These are phyloP conservation scores for Rhopalosiphum padi DNA, from an alignment of 1,140 invertebrate species.

Conservation along the genomic window DNA sequence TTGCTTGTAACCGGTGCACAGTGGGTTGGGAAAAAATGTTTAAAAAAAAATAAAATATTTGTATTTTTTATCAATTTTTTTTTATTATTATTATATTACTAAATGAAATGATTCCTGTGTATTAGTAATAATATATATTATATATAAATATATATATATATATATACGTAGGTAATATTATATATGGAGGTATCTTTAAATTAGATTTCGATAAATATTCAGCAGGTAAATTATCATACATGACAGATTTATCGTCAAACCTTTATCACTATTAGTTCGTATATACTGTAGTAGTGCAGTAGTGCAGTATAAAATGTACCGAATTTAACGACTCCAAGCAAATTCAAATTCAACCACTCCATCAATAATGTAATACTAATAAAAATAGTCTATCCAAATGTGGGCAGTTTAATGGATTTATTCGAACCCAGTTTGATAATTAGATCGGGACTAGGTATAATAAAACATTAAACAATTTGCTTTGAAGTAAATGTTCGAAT, in stretches of 20 bases:
- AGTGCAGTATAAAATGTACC: neutral
- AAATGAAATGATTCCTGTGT: conserved; percentile 23
- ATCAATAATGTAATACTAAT: neutral
- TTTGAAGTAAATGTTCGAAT: neutral
- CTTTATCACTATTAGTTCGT: conserved; percentile 37
- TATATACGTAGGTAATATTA: neutral
- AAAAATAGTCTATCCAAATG: conserved; percentile 27
- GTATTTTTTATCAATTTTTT: conserved; percentile 35
- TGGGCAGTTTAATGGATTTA: conserved; percentile 40
- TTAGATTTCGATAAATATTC: conserved; percentile 48
- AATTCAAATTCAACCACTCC: conserved; percentile 13
- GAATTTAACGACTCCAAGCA: conserved; percentile 7
- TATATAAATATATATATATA: too few relatives aligned
- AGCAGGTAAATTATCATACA: conserved; percentile 28
- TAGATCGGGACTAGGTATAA: neutral
- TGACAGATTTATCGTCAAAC: conserved; percentile 39
- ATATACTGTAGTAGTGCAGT: neutral
- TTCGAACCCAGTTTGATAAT: conserved; percentile 26
- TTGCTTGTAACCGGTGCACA: conserved; percentile 39
- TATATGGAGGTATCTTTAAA: neutral
- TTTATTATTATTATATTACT: conserved; percentile 34
- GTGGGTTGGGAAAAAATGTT: neutral
- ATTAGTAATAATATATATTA: neutral
- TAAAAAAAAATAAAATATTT: conserved; percentile 44
- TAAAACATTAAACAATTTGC: neutral